phyloP scores from a whole-genome alignment of 1,140 invertebrate species.

The Drosophila busckii region DNA sequence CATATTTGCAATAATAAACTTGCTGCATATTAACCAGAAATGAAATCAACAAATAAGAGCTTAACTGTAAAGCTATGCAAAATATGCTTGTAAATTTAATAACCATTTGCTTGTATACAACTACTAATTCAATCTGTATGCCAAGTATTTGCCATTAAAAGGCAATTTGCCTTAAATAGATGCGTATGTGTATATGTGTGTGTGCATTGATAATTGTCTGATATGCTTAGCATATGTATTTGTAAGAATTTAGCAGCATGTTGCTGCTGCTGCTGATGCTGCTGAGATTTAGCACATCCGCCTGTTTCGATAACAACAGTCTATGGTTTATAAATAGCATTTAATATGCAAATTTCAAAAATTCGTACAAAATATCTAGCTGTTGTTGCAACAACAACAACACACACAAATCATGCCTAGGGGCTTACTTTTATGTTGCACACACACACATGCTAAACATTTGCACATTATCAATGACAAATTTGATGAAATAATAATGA shows the following conservation, averaged over 20 bases:
- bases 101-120: slow-evolving; percentile 4
- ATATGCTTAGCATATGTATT: slow-evolving; percentile 34
- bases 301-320: slow-evolving; percentile 20
- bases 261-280: slow-evolving; percentile 3
- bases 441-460: slow-evolving; percentile 31
- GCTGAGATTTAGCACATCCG: neutral
- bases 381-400: neutral
- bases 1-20: slow-evolving; percentile 39
- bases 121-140: slow-evolving; percentile 25
- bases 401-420: slow-evolving; percentile 5
- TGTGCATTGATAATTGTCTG: slow-evolving; percentile 36
- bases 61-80: slow-evolving; percentile 36
- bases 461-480: slow-evolving; percentile 72
- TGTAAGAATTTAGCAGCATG: too few relatives aligned
- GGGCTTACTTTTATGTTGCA: neutral
- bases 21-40: slow-evolving; percentile 54
- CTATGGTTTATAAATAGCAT: slow-evolving; percentile 26
- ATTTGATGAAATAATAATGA: slow-evolving; percentile 77
- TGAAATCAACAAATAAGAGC: slow-evolving; percentile 67
- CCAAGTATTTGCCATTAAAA: slow-evolving; percentile 47
- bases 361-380: slow-evolving; percentile 1
- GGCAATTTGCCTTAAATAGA: slow-evolving; percentile 22
- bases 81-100: slow-evolving; percentile 35
- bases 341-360: slow-evolving; percentile 33
- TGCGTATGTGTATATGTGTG: slow-evolving; percentile 4